Evolutionary conservation across 2,797 vertebrate genomes (phyloP), one percentile per base, ranked within the genome.

Genomic region (Silurus lanzhouensis): DNA sequence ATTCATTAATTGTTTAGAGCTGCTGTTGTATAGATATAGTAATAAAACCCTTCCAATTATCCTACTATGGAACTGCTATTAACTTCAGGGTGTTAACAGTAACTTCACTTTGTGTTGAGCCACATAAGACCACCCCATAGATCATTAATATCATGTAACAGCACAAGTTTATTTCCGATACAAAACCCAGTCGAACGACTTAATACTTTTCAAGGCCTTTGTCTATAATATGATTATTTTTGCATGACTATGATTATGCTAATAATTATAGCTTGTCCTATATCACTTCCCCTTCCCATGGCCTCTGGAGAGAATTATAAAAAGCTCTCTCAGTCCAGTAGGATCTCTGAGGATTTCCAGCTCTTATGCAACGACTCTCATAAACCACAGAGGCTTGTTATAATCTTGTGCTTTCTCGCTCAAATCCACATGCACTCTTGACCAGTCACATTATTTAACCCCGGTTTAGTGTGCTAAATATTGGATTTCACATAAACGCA

Each of bases 271-370:
- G 83, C 82, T 77, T 74, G 79, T 75, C 67, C 81, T 85, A 82
- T 86, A 88, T 88, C 81, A 74, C 81, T 88, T 88, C 75, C 81
- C 81, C 81, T 82, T 27, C 55, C 60, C 67, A n/a, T 60, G 67
- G 81, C 55, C 81, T 71, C 81, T 81, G 64, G 70, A 74, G 83
- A 84, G 60, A 71, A 67, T 83, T 90, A 84, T 84, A 84, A 87
- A 87, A 82, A 74, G 17, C 77, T 64, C 86, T 86, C 81, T 46
- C 63, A 79, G 85, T 60, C 85, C 66, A 71, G 67, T 78, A 81
- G 79, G 67, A 52, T 52, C 76, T 87, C 68, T 66, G 79, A 66
- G 75, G 79, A 86, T 77, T 83, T 86, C 85, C 63, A 77, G 72
- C 85, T 86, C 85, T 86, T 86, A 83, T 13, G 76, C 74, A 86